Evolutionary conservation across 2,888 invertebrate genomes (phyloP).

Genomic region (Cecidostiba fungosa): DNA sequence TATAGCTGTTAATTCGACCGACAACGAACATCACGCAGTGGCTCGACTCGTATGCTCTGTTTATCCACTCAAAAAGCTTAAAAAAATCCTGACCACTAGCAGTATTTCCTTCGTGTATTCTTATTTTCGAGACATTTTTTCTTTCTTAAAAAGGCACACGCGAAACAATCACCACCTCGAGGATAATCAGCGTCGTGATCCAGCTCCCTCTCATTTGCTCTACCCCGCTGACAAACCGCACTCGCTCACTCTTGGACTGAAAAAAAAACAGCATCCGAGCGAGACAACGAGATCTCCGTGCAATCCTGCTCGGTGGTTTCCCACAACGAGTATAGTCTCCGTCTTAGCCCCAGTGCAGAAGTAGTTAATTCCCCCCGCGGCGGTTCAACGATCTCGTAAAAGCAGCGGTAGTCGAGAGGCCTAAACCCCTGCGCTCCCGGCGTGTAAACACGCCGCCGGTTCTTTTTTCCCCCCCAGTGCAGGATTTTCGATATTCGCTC

Average conservation of each 20-base stretch:
- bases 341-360: background rate
- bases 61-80: background rate
- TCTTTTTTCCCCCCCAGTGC: background rate
- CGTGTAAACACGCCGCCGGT: slow-evolving; percentile 16
- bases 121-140: too few relatives aligned
- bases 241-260: slow-evolving; percentile 6
- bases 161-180: background rate
- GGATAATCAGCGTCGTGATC: slow-evolving; percentile 1
- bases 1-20: slow-evolving; percentile 4
- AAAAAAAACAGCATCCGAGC: background rate
- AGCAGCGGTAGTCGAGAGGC: background rate
- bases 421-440: background rate
- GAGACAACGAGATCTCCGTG: background rate
- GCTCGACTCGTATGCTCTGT: background rate
- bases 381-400: slow-evolving; percentile 61
- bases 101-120: too few relatives aligned
- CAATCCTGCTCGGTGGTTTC: background rate
- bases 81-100: too few relatives aligned
- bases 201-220: background rate
- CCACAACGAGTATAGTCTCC: slow-evolving; percentile 10
- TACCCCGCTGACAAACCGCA: background rate
- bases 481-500: slow-evolving; percentile 46
- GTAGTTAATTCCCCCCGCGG: slow-evolving; percentile 48
- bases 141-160: background rate
- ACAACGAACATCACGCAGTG: background rate